Evolutionary conservation across 1,140 invertebrate genomes (phyloP).

Genomic region (Belonocnema kinseyi): DNA sequence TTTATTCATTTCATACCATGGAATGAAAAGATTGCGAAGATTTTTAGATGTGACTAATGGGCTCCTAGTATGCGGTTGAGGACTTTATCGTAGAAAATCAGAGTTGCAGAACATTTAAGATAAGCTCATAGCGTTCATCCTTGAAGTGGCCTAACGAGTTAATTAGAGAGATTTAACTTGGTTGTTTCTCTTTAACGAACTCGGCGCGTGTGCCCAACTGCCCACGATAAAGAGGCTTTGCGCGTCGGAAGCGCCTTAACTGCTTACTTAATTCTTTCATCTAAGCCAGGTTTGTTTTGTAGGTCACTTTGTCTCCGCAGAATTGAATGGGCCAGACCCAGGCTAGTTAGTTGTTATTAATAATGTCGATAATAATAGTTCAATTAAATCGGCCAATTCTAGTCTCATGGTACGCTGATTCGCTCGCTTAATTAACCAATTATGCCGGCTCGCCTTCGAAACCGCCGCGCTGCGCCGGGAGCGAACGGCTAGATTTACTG

Average conservation of each 20-base stretch:
- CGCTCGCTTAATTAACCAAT: conserved; percentile 37
- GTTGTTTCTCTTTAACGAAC: conserved; percentile 24
- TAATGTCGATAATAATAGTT: conserved; percentile 34
- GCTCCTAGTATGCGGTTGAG: background rate
- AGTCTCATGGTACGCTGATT: conserved; percentile 3
- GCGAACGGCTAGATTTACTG: conserved; percentile 7
- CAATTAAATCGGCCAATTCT: conserved; percentile 21
- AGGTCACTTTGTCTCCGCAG: conserved; percentile 33
- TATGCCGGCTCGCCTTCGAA: conserved; percentile 1
- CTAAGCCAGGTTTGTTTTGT: conserved; percentile 33
- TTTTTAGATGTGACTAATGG: conserved; percentile 12
- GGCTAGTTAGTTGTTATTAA: background rate
- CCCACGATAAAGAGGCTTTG: conserved; percentile 16
- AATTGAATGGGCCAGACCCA: conserved; percentile 21
- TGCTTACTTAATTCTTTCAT: conserved; percentile 18
- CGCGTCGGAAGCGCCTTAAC: conserved; percentile 18
- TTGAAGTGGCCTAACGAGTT: conserved; percentile 29
- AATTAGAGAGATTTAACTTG: conserved; percentile 25
- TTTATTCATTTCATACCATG: no score
- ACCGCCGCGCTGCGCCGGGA: background rate
- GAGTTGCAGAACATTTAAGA: conserved; percentile 29
- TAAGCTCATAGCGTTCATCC: conserved; percentile 10
- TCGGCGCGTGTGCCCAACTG: conserved; percentile 20
- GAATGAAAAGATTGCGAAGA: background rate
- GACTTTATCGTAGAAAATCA: conserved; percentile 26